Base-by-base conservation (phyloP, 2,113 vertebrate species). In the Holacanthus passer region DNA sequence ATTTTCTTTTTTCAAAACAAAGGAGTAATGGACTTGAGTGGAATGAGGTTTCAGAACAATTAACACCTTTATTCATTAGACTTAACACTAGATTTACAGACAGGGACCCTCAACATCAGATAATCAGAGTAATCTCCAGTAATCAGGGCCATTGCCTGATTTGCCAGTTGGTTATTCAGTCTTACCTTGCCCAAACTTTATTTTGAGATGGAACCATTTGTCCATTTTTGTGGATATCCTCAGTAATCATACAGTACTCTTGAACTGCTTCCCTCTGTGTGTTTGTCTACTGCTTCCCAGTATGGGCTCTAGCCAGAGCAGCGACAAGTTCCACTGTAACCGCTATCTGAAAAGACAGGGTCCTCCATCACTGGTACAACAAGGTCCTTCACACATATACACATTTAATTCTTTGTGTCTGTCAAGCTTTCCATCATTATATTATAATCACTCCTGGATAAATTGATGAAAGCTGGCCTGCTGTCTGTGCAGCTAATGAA, bases 291-390 rank as follows among this genome's bases (percentile, higher is more conserved):
- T 37, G 7, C 6, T 16, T 48, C 16, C 11, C 48, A 85, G 84
- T 14, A 95, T 95, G 95, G 95, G 95, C 31, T 82, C 91, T 39
- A 41, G 27, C 20, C 88, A 93, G 31, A 95, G 93, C 88, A 94
- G 83, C 3, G 83, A 94, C 1, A 95, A 87, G 59, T 52, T 94
- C 29, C 37, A 94, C 64, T 95, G 93, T 69, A 95, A 87, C 79
- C 89, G 85, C 17, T 95, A 91, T 50, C 74, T 95, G 64, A 70
- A 89, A 0, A 93, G 93, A 59, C 35, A 91, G 10, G 93, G 90
- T 37, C 93, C 93, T 9, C 90, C 76, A 19, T 13, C 90, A 20
- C 60, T 93, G 14, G 31, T 19, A 24, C 80, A 91, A 3, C 82
- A 89, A 90, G 89, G 95, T 95, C 82, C 8, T 55, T 20, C 27